Percentiles rank a stretch among this genome's conserved stretches.
phyloP scores from a whole-genome alignment of 2,888 invertebrate species.

The Papilio elwesi region DNA sequence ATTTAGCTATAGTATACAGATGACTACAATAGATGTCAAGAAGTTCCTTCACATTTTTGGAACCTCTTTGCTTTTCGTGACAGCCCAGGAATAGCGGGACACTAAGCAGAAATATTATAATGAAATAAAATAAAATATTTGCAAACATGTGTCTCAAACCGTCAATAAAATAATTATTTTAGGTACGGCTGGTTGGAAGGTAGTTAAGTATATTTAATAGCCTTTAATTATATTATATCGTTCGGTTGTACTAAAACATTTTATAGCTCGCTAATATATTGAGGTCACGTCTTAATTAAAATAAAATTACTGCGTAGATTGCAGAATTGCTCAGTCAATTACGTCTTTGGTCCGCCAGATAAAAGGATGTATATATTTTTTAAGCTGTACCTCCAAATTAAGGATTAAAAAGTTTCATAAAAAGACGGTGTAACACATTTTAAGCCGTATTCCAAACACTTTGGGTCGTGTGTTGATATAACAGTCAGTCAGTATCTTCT shows the following conservation, averaged over 20 bases:
- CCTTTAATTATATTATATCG: slow-evolving; percentile 29
- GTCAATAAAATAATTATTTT: slow-evolving; percentile 10
- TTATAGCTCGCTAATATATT: slow-evolving; percentile 35
- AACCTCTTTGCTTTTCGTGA: too few relatives aligned
- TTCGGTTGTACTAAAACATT: slow-evolving; percentile 31
- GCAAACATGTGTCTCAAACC: background rate
- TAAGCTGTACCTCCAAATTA: background rate
- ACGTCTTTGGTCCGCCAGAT: slow-evolving; percentile 4
- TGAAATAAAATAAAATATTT: slow-evolving; percentile 1
- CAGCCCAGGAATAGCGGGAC: too few relatives aligned
- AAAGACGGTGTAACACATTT: background rate
- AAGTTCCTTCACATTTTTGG: too few relatives aligned
- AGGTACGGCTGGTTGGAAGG: slow-evolving; percentile 15
- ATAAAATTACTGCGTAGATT: slow-evolving; percentile 29
- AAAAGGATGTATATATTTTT: slow-evolving; percentile 2
- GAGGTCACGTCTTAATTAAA: slow-evolving; percentile 34
- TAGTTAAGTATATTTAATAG: slow-evolving; percentile 28
- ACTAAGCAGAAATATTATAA: background rate
- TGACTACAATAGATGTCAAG: too few relatives aligned
- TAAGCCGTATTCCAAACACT: too few relatives aligned
- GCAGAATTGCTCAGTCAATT: background rate
- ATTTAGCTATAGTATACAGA: too few relatives aligned
- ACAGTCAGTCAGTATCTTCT: too few relatives aligned
- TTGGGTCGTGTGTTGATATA: too few relatives aligned
- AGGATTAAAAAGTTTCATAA: background rate